These are phyloP conservation scores for Apostichopus californicus DNA, from an alignment of 35 echinoderm and acorn worm species.

Conservation along the genomic window DNA sequence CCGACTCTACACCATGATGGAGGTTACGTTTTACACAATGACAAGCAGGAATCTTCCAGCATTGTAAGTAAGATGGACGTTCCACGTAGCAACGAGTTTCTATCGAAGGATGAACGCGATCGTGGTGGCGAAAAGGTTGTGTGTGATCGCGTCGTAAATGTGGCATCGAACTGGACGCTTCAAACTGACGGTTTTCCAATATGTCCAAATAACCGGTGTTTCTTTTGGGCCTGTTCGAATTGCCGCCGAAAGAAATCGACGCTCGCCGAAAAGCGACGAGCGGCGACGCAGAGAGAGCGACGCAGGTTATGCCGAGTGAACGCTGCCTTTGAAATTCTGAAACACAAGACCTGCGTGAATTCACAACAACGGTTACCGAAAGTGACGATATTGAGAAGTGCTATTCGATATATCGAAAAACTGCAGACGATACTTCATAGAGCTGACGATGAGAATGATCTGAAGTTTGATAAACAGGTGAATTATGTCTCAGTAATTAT, in stretches of 20 bases:
- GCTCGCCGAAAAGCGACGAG: conserved; percentile 76
- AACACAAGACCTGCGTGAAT: conserved; percentile 78
- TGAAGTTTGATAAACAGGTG: too few species aligned
- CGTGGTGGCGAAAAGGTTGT: too few species aligned
- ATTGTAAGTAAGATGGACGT: too few species aligned
- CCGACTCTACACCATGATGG: too few species aligned
- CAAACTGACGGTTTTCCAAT: not conserved
- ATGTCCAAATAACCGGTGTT: conserved; percentile 54
- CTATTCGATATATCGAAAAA: conserved; percentile 93
- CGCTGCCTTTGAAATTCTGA: conserved; percentile 88
- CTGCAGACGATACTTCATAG: conserved; percentile 85
- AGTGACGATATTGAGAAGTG: conserved; percentile 90
- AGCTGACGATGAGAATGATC: conserved; percentile 48
- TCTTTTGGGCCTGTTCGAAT: conserved; percentile 83
- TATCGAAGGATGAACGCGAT: too few species aligned
- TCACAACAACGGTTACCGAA: conserved; percentile 86
- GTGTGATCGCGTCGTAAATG: not conserved
- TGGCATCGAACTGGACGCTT: not conserved
- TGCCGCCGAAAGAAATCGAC: conserved; percentile 79
- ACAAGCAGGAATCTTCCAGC: too few species aligned
- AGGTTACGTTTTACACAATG: too few species aligned
- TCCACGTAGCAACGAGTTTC: too few species aligned
- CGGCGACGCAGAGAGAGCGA: conserved; percentile 85
- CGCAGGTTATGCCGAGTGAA: conserved; percentile 87
- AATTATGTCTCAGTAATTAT: too few species aligned